Conservation (phyloP, 2,888 invertebrate species). For the Sesia apiformis region DNA sequence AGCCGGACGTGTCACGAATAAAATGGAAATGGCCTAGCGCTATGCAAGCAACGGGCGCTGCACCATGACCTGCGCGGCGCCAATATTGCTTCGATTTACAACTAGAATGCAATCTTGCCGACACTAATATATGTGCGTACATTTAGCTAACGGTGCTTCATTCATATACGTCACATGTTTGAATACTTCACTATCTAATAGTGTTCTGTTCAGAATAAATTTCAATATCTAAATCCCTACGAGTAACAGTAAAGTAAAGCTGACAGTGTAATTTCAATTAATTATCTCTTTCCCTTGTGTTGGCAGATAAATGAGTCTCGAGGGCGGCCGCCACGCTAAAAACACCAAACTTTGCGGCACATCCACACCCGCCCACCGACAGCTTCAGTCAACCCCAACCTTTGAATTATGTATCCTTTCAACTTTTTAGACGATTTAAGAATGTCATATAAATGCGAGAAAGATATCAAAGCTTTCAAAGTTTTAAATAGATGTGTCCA, state of each 20-base stretch:
- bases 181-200: background rate
- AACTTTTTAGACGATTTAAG: conserved; percentile 40
- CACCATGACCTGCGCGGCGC: conserved; percentile 27
- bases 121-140: conserved; percentile 25
- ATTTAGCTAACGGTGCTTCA: conserved; percentile 4
- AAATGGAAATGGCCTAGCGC: conserved; percentile 58
- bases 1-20: conserved; percentile 68
- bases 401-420: conserved; percentile 54
- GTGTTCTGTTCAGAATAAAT: background rate
- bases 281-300: conserved; percentile 48
- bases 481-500: conserved; percentile 12
- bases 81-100: conserved; percentile 55
- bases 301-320: conserved; percentile 54
- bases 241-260: conserved; percentile 18
- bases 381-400: conserved; percentile 30
- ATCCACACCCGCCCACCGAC: conserved; percentile 32
- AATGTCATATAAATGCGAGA: conserved; percentile 25
- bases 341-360: conserved; percentile 53
- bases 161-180: conserved; percentile 6
- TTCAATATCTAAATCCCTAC: background rate
- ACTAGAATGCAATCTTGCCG: conserved; percentile 30
- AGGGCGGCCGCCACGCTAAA: conserved; percentile 43
- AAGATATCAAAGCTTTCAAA: conserved; percentile 22
- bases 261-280: conserved; percentile 59
- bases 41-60: conserved; percentile 1